Evolutionary conservation across 92 coral and sea anemone species (phyloP), one percentile per base, ranked within the genome.

Genomic region (Scolanthus callimorphus): DNA sequence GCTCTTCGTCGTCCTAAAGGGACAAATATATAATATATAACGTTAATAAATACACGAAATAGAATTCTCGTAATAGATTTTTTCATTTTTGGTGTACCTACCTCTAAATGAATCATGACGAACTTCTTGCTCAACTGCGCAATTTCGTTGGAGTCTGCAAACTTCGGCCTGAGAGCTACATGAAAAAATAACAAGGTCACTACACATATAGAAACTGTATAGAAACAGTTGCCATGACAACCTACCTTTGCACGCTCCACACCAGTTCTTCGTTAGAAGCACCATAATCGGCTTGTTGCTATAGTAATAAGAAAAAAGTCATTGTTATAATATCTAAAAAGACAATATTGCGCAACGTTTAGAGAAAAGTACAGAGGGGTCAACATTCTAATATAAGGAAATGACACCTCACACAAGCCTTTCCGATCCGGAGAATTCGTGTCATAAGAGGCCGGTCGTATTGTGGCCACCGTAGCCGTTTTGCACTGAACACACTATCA

Each of bases 81-180:
- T n/a, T n/a, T n/a, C n/a, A n/a, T n/a, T n/a, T n/a, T n/a, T n/a
- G n/a, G n/a, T n/a, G n/a, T n/a, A n/a, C n/a, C n/a, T n/a, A 86
- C 95, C 81, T 81, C 82, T 3, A 76, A 70, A 55, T 91, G 90
- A 11, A 91, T 88, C 97, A 91, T 87, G 23, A 75, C 76, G 48
- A 91, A 86, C 17, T 87, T 37, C 41, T 72, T 80, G 68, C 95
- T 86, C 25, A 80, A 78, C 10, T 78, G 60, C 12, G 79, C 79
- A 30, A 91, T 79, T 30, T 77, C 78, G 44, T 83, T 64, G 9
- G 95, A 91, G 17, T 73, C 70, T 1, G 85, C 74, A 67, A 91
- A 83, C 34, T 59, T 73, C 27, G 88, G 81, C 51, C 82, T 91
- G 31, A 91, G 72, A 4, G 85, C 97, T 91, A 70, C 11, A 47